Evolutionary conservation across 1,140 invertebrate species (phyloP).

Genomic region (Pantala flavescens): DNA sequence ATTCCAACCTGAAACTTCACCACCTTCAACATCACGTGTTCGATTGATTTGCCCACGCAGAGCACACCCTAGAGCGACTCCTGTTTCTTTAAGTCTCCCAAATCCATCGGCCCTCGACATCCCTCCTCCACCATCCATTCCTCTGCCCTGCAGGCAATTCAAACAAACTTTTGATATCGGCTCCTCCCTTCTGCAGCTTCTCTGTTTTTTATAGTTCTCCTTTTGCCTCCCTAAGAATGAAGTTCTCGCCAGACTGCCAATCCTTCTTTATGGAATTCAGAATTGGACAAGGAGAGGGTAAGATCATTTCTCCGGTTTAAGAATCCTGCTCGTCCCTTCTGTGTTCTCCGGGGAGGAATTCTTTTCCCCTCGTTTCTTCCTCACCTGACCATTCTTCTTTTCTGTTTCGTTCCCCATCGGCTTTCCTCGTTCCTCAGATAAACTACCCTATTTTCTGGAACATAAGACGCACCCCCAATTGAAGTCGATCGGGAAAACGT

Average conservation of each 20-base stretch:
- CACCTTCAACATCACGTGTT: no score
- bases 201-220: conserved; percentile 7
- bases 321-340: background rate
- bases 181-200: background rate
- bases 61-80: no score
- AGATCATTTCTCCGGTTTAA: background rate
- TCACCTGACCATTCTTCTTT: background rate
- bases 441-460: no score
- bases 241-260: conserved; percentile 7
- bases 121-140: background rate
- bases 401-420: background rate
- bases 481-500: no score
- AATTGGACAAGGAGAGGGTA: background rate
- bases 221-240: background rate
- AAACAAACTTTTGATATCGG: conserved; percentile 10
- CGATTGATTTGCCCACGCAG: no score
- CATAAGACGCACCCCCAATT: no score
- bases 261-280: conserved; percentile 1
- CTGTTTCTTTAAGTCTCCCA: no score
- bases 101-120: no score
- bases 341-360: background rate
- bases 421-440: no score
- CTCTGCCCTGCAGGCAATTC: background rate
- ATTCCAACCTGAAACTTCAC: no score
- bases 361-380: background rate